Base-by-base conservation (phyloP, 1,140 invertebrate species). In the Diorhabda elongata region DNA sequence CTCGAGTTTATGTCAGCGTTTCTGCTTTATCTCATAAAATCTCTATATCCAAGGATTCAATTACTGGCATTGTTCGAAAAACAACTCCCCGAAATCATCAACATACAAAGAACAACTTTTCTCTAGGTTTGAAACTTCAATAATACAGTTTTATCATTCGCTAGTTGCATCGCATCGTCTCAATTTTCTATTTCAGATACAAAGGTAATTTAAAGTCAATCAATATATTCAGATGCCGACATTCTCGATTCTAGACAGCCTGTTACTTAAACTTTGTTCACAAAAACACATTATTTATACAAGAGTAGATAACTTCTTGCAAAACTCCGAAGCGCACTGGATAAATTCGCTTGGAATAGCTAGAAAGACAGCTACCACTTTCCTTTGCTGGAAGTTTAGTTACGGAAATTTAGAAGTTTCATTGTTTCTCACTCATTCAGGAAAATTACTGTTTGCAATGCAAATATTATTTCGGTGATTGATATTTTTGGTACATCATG, bases 151-250 rank as follows among this genome's bases (percentile, higher is more conserved):
- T 52, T 52, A 52, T 52, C 47, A 52, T 52, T n/a, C 47, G 47
- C 47, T 52, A 52, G 47, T n/a, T 52, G 47, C 47, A 52, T 6
- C 6, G 47, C 47, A 52, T n/a, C 6, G 47, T 52, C 47, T 52
- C 47, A 52, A 52, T 52, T 52, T 52, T 52, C 47, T 52, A 52
- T 52, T 52, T 52, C 47, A 52, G 47, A 52, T 52, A 52, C 47
- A 52, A 52, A 52, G 47, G 47, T 52, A 52, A 52, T 52, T 52
- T 52, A 52, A 52, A 52, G 47, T 52, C 47, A 52, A 52, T 52
- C 47, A 52, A 52, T 52, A 52, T 52, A 52, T 52, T 52, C 47
- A 52, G 47, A 52, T 8, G n/a, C 6, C 47, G 6, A 6, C 47
- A n/a, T 26, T 52, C 47, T 52, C 47, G 47, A 52, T 52, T n/a